Base-by-base conservation (phyloP, 2,113 vertebrate genomes). In the Nothoprocta pentlandii region DNA sequence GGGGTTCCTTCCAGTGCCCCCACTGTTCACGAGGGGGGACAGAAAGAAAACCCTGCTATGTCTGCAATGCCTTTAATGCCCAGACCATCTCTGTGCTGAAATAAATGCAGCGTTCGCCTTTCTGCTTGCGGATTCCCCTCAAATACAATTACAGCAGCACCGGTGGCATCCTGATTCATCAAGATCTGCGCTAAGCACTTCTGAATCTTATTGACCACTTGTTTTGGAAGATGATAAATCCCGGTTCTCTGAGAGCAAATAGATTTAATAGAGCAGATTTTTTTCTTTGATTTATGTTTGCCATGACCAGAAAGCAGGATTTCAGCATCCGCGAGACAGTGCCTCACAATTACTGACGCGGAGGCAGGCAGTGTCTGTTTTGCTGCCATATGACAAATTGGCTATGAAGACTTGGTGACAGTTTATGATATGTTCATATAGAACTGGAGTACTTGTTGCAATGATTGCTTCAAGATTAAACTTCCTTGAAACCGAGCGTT, bases 221-320 rank as follows among this genome's bases (percentile, higher is more conserved):
- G 64, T 54, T 68, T 95, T 84, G 88, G 86, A 94, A 93, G 89
- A 85, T 89, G 91, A 94, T 92, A 87, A 96, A 95, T 96, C 97
- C 92, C 81, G 83, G 1, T 95, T 93, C 88, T 95, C 93, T 49
- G 80, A 93, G 86, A 67, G 85, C 85, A 90, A 87, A 84, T 36
- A 90, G 94, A 73, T 93, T 95, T 79, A 87, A 94, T 87, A 36
- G 80, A 88, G 67, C 80, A 42, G 62, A 21, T 87, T 92, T 94
- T 92, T 87, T 58, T 11, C 91, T 93, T 94, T 97, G 97, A 96
- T 97, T 97, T 95, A 97, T 93, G 89, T 84, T 42, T 41, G 94
- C 69, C 75, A 71, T 91, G 69, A 93, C 74, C 93, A 90, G 95
- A 93, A 86, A 84, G 87, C 91, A 79, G 59, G 83, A 87, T 91